phyloP scores from a whole-genome alignment of 2,113 vertebrate species.

The Catharus minimus region DNA sequence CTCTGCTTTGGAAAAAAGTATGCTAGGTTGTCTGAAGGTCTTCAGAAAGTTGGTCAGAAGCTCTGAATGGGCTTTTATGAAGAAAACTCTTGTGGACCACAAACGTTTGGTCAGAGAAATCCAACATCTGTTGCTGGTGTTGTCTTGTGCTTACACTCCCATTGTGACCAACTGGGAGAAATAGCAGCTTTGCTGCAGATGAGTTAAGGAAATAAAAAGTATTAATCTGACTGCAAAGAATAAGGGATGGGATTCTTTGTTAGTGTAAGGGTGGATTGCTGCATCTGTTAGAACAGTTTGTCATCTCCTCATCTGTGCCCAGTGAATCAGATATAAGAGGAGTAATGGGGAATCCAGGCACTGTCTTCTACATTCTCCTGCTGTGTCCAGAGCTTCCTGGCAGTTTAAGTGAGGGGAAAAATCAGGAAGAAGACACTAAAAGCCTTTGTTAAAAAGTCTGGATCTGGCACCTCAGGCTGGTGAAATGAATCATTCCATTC shows the following conservation, averaged over 20 bases:
- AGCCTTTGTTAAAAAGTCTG: background rate
- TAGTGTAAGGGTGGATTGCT: background rate
- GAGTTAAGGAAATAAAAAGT: background rate
- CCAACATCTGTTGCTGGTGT: background rate
- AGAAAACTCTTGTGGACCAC: background rate
- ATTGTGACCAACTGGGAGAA: background rate
- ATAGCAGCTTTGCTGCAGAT: background rate
- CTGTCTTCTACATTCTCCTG: background rate
- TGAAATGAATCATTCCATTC: background rate
- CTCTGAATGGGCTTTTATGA: background rate
- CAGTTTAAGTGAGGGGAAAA: background rate
- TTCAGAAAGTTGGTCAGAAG: background rate
- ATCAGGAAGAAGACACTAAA: background rate
- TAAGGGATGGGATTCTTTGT: background rate
- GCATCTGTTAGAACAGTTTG: background rate
- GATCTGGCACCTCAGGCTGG: background rate
- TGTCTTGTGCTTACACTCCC: background rate
- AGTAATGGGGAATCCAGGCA: background rate
- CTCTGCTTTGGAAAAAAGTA: background rate
- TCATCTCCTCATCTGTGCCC: background rate
- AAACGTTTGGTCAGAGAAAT: background rate
- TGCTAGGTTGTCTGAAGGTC: background rate
- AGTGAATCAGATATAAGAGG: background rate
- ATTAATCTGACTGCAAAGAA: background rate
- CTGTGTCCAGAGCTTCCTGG: background rate